A percentile compares a stretch with the other conserved stretches of the same genome.
These are phyloP conservation scores for Hartigia nigra DNA, from an alignment of 2,888 invertebrate species.

Conservation along the genomic window DNA sequence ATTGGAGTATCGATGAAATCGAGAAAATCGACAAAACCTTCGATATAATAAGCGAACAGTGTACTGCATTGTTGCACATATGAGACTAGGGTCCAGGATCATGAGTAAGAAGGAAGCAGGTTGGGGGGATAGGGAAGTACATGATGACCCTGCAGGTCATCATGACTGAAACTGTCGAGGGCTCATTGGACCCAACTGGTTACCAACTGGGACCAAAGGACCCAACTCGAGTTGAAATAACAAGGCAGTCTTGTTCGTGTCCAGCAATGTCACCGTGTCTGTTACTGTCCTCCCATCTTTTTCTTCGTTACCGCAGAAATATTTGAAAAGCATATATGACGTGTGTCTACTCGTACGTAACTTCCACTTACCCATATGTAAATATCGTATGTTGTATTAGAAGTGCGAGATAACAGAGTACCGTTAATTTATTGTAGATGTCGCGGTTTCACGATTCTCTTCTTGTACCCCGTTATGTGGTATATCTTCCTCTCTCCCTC, in stretches of 20 bases:
- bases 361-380: neutral
- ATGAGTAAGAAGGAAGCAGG: neutral
- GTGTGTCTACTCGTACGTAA: neutral
- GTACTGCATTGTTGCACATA: neutral
- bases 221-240: neutral
- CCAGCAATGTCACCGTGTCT: neutral
- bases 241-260: neutral
- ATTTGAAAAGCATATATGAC: neutral
- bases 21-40: neutral
- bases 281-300: neutral
- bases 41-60: neutral
- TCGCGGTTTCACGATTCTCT: neutral
- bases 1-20: neutral
- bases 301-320: neutral
- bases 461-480: neutral
- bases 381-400: neutral
- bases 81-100: neutral
- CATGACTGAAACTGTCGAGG: neutral
- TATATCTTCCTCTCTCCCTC: neutral
- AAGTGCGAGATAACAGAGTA: neutral
- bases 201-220: slow-evolving; percentile 1
- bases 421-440: neutral
- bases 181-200: neutral
- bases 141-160: slow-evolving; percentile 6
- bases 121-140: neutral